Evolutionary conservation across 2,797 vertebrate species (phyloP).

Genomic region (Emys orbicularis): DNA sequence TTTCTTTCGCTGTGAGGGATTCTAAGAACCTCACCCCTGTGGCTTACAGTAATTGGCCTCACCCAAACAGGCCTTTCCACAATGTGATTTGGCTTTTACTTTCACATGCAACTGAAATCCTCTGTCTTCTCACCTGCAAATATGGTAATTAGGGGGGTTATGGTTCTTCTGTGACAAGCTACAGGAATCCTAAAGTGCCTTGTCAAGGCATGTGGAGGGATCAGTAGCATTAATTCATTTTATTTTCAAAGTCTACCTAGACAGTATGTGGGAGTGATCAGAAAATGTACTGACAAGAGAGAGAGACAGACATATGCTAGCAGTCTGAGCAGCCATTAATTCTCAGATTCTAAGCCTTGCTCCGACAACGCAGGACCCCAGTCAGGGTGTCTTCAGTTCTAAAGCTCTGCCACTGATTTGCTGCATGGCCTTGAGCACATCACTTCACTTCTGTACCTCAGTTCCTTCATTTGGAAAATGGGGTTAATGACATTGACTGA

Average conservation of each 20-base stretch:
- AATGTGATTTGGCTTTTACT: background rate
- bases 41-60: constrained; percentile 11
- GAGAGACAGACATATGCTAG: background rate
- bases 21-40: background rate
- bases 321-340: background rate
- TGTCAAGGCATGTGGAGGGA: background rate
- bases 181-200: background rate
- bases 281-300: background rate
- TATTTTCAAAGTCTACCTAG: background rate
- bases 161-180: background rate
- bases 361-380: background rate
- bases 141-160: background rate
- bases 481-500: background rate
- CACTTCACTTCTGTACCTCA: background rate
- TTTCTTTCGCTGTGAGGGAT: background rate
- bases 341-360: background rate
- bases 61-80: background rate
- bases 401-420: constrained; percentile 1
- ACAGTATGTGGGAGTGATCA: background rate
- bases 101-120: background rate
- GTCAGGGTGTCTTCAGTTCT: background rate
- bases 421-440: background rate
- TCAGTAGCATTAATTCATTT: background rate
- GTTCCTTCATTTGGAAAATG: constrained; percentile 1
- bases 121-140: background rate